Evolutionary conservation across 1,140 invertebrate genomes (phyloP).

Genomic region (Cephus cinctus): DNA sequence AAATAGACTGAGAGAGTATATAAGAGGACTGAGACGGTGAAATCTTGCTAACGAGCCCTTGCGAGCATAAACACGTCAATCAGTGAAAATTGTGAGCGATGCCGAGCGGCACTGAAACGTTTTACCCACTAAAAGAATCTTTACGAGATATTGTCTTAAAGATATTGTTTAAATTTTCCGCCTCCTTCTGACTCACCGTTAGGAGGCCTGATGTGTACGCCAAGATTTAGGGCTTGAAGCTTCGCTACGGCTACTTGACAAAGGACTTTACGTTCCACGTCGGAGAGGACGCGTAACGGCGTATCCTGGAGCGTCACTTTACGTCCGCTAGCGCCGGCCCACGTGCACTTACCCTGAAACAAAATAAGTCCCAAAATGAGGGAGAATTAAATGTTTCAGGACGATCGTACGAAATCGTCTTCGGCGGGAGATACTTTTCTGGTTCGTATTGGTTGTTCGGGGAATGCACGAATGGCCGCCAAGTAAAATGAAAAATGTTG

Average conservation of each 20-base stretch:
- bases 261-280: constrained; percentile 77
- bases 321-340: constrained; percentile 76
- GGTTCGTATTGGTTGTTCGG: too few species aligned
- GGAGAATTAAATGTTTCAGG: neutral
- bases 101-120: constrained; percentile 9
- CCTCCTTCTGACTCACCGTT: constrained; percentile 56
- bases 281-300: constrained; percentile 71
- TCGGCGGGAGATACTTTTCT: too few species aligned
- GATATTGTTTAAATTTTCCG: neutral
- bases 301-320: constrained; percentile 72
- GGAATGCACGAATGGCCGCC: too few species aligned
- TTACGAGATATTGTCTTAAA: too few species aligned
- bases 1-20: too few species aligned
- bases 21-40: too few species aligned
- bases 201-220: constrained; percentile 71
- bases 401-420: neutral
- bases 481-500: too few species aligned
- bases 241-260: constrained; percentile 84
- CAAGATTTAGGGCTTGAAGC: constrained; percentile 83
- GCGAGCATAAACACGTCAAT: constrained; percentile 30
- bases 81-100: constrained; percentile 12
- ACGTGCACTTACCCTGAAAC: constrained; percentile 78
- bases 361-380: constrained; percentile 9
- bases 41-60: constrained; percentile 13
- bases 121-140: too few species aligned